Evolutionary conservation across 2,888 invertebrate genomes (phyloP), one percentile per base, ranked within the genome.

Genomic region (Craniophora ligustri): DNA sequence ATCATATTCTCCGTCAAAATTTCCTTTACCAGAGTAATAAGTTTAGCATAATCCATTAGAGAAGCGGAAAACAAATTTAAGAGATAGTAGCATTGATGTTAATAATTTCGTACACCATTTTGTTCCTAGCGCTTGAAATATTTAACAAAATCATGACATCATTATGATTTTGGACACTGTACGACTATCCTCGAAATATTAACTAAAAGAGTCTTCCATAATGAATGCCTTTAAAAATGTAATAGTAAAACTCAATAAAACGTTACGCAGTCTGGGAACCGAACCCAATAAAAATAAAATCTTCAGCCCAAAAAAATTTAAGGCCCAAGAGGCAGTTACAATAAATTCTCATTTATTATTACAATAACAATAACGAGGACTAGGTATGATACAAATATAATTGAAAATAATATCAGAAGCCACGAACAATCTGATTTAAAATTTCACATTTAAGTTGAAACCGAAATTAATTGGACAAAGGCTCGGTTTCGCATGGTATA

Each of bases 401-500:
- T 48, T 51, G n/a, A 31, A 47, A 60, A 41, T 51, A 67, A 42
- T 46, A 46, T 35, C 11, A 28, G 13, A 41, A 45, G 44, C 54
- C 55, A 28, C 26, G 40, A 32, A 15, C 45, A 34, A 49, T 56
- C 26, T 36, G 28, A 54, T 65, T 60, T 60, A 60, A 65, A 26
- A 70, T 57, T 66, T 63, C 31, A 38, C 34, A 57, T 64, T 48
- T 47, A 48, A 38, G 45, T 74, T 57, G 46, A 42, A 34, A 53
- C 19, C 56, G 34, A 36, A 46, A 71, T 56, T 66, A 74, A 64
- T 73, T 64, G 48, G 42, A 69, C 65, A 63, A 58, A 58, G 48
- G 39, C 40, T 64, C 50, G 58, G 73, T 73, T 55, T 39, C 34
- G 10, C 35, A 21, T 14, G 30, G 30, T 69, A 55, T 48, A 64